Evolutionary conservation across 2,113 vertebrate species (phyloP), one percentile per base, ranked within the genome.

Genomic region (Castor canadensis): DNA sequence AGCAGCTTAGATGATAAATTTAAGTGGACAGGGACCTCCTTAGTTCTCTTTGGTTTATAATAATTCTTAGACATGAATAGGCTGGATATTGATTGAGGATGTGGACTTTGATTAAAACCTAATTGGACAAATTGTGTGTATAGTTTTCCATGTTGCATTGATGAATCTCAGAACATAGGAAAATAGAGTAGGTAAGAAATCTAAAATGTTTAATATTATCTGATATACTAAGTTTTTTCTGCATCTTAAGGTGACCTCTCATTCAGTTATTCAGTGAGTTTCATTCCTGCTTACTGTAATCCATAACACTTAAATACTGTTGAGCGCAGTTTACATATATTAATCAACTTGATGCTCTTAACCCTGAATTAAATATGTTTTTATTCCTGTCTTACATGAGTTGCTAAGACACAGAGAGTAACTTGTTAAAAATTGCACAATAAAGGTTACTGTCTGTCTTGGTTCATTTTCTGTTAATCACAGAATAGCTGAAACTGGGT

Each of bases 281-380:
- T 93, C 69, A 71, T 87, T 93, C 24, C 35, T 89, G 35, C 19
- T 76, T 76, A n/a, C 35, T 56, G 3, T 89, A 85, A 62, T 69
- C 43, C 32, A 5, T 71, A 76, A 64, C 16, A 58, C 22, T n/a
- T 84, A 38, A 71, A 91, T n/a, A 56, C 22, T 47, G 22, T 86
- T 60, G 6, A 87, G 60, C 91, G 64, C 49, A 84, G 16, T 91
- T 83, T 91, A 56, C 30, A 28, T 96, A 66, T 43, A 52, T 91
- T 64, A 87, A 66, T 84, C 43, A 20, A 24, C 43, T 66, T 43
- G 71, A 76, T 87, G 22, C 17, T 72, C 26, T n/a, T 2, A 17
- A 76, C 35, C 60, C 22, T 89, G 15, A 58, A 40, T 49, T 92
- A 82, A 54, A 35, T 89, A 62, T 56, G 16, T 91, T 93, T 24